Percentiles rank a stretch among this genome's conserved stretches.
Evolutionary conservation across 1,140 invertebrate species (phyloP).

Genomic region (Drosophila busckii): DNA sequence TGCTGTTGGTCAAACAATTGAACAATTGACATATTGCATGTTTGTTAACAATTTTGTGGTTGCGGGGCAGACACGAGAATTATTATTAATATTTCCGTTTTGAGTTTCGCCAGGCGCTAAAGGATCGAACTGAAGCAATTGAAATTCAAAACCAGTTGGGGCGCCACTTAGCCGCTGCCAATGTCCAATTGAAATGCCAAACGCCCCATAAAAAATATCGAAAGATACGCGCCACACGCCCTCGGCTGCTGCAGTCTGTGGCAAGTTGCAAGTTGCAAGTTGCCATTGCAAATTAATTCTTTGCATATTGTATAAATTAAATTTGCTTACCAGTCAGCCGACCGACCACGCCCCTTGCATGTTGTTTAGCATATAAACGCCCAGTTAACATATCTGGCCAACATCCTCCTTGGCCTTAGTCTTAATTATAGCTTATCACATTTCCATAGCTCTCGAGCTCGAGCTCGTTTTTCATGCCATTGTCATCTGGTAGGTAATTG

Average conservation of each 20-base stretch:
- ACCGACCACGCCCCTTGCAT: slow-evolving; percentile 73
- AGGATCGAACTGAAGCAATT: slow-evolving; percentile 22
- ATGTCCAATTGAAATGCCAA: slow-evolving; percentile 73
- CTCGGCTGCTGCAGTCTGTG: slow-evolving; percentile 1
- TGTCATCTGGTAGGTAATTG: slow-evolving; percentile 55
- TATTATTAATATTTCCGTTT: slow-evolving; percentile 37
- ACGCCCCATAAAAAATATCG: too few relatives aligned
- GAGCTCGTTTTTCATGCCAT: slow-evolving; percentile 75
- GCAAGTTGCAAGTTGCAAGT: not conserved
- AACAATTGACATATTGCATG: slow-evolving; percentile 71
- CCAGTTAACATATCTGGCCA: slow-evolving; percentile 18
- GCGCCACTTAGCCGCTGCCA: slow-evolving; percentile 57
- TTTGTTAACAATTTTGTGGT: slow-evolving; percentile 70
- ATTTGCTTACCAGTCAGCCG: slow-evolving; percentile 73
- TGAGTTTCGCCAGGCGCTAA: too few relatives aligned
- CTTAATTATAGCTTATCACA: slow-evolving; percentile 78
- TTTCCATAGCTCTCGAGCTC: slow-evolving; percentile 70
- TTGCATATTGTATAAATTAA: slow-evolving; percentile 78
- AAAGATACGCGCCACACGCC: slow-evolving; percentile 32
- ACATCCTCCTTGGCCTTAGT: slow-evolving; percentile 49
- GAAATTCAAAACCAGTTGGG: slow-evolving; percentile 46
- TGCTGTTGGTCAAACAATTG: slow-evolving; percentile 6
- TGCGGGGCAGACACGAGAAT: slow-evolving; percentile 24
- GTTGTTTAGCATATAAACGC: slow-evolving; percentile 78
- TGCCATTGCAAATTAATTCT: slow-evolving; percentile 67